Percentiles rank a stretch among this genome's conserved stretches.
Conservation (phyloP, 2,888 invertebrate species). For the Eupithecia vulgata region DNA sequence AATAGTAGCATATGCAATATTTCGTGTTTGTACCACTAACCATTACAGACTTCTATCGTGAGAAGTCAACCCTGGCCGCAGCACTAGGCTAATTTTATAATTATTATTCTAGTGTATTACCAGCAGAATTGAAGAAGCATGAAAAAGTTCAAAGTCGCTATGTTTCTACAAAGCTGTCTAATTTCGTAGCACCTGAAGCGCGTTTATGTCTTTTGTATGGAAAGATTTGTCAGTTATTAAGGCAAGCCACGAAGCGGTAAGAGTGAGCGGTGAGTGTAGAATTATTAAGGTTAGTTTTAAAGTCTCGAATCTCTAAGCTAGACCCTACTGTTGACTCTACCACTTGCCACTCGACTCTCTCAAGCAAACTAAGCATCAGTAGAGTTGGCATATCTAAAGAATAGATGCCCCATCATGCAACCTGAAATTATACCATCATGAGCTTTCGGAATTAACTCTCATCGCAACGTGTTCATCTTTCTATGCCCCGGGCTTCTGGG, state of each 20-base stretch:
- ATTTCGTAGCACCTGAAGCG: neutral
- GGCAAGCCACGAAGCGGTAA: neutral
- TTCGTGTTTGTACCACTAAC: too few species aligned
- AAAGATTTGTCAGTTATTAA: neutral
- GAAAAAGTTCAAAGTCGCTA: neutral
- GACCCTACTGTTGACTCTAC: neutral
- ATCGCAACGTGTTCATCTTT: slow-evolving; percentile 23
- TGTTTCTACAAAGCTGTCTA: neutral
- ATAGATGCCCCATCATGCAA: slow-evolving; percentile 4
- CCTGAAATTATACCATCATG: slow-evolving; percentile 20
- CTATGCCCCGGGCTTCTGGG: neutral
- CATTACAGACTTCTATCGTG: too few species aligned
- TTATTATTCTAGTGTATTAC: too few species aligned
- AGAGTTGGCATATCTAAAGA: slow-evolving; percentile 7
- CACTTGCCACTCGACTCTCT: neutral
- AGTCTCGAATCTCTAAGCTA: neutral
- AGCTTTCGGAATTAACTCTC: slow-evolving; percentile 10
- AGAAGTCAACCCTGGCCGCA: neutral
- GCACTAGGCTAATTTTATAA: too few species aligned
- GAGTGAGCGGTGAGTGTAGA: neutral
- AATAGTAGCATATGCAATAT: neutral
- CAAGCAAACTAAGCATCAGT: neutral
- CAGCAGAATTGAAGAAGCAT: too few species aligned
- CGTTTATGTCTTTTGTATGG: slow-evolving; percentile 8
- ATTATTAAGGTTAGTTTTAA: neutral